Conservation (phyloP, 2,113 vertebrate genomes). For the Thomomys bottae region DNA sequence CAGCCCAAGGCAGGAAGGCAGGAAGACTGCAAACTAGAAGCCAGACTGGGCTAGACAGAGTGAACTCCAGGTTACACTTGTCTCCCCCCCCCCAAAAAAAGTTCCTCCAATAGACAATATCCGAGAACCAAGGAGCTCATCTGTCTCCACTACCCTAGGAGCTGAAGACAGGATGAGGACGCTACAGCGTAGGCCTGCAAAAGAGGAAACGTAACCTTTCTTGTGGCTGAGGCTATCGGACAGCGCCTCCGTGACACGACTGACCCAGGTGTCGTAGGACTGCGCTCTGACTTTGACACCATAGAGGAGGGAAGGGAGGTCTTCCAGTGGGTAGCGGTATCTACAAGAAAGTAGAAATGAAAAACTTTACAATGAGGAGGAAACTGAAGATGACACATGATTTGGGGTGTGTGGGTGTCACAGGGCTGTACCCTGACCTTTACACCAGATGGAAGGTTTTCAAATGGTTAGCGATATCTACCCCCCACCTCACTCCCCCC, state of each 20-base stretch:
- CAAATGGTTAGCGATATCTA: too few relatives aligned
- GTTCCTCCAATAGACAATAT: constrained; percentile 45
- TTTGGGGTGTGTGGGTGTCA: too few relatives aligned
- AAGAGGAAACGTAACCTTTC: constrained; percentile 90
- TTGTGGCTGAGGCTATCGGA: constrained; percentile 95
- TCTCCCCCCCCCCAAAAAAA: not conserved
- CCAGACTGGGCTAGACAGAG: not conserved
- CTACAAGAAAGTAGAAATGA: constrained; percentile 80
- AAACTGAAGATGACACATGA: not conserved
- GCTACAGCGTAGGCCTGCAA: not conserved
- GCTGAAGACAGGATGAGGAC: constrained; percentile 15
- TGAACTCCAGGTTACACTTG: not conserved
- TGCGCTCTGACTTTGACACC: constrained; percentile 97
- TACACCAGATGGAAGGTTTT: too few relatives aligned
- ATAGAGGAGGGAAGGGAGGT: constrained; percentile 94
- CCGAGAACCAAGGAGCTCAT: not conserved
- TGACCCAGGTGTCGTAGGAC: constrained; percentile 97
- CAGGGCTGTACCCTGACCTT: too few relatives aligned
- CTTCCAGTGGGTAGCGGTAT: constrained; percentile 95
- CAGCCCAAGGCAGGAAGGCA: not conserved
- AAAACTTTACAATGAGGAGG: not conserved
- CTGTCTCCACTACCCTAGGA: constrained; percentile 2
- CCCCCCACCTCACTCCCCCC: too few relatives aligned
- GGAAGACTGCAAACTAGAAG: not conserved
- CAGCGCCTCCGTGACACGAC: constrained; percentile 94